Percentiles rank a stretch among this genome's conserved stretches.
These are phyloP conservation scores for Dryococelus australis DNA, from an alignment of 2,888 invertebrate species.

Conservation along the genomic window DNA sequence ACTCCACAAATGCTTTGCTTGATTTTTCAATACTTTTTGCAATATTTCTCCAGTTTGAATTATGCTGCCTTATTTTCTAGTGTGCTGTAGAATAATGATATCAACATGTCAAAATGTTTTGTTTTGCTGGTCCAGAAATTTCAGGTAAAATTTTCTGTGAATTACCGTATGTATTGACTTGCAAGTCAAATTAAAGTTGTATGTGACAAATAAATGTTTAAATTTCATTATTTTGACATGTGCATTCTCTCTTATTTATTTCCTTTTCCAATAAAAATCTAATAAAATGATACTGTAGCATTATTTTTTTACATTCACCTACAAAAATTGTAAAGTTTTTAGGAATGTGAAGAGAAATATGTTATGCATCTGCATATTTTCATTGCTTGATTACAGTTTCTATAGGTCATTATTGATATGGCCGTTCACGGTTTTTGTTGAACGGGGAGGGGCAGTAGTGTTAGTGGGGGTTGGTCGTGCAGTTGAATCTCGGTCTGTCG, in stretches of 20 bases:
- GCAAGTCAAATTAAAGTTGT: conserved; percentile 58
- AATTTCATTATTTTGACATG: conserved; percentile 20
- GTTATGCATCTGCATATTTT: no score
- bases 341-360: no score
- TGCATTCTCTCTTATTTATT: neutral
- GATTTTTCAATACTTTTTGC: conserved; percentile 36
- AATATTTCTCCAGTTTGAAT: conserved; percentile 33
- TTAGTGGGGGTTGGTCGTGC: no score
- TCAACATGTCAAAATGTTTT: neutral
- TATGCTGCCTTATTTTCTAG: conserved; percentile 44
- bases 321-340: no score
- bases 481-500: no score
- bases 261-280: no score
- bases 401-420: no score
- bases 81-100: conserved; percentile 42
- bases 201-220: conserved; percentile 60
- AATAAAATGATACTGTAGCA: no score
- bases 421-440: no score
- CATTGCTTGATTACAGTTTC: no score
- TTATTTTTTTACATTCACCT: no score
- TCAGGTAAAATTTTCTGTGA: conserved; percentile 61
- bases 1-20: conserved; percentile 46
- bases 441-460: no score
- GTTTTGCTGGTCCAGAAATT: conserved; percentile 50
- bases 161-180: conserved; percentile 60